phyloP scores from a whole-genome alignment of 2,797 vertebrate genomes.

The Peromyscus attwateri region DNA sequence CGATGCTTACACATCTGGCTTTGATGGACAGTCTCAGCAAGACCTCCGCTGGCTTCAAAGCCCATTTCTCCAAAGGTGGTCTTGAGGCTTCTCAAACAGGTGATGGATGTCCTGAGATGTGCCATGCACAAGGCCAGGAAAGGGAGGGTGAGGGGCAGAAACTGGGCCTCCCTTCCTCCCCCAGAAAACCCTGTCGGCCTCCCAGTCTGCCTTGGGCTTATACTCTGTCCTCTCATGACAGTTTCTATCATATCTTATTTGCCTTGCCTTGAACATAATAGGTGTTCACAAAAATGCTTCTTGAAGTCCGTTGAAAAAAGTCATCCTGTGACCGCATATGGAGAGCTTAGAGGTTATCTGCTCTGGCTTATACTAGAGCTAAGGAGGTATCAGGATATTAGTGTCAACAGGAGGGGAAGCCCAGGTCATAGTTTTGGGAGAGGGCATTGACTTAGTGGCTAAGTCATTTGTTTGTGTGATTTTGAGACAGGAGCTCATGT shows the following conservation, averaged over 20 bases:
- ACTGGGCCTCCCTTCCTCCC: background rate
- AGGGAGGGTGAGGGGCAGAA: background rate
- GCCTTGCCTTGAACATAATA: background rate
- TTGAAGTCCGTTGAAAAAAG: background rate
- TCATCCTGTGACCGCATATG: background rate
- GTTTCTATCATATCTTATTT: background rate
- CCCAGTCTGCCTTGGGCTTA: background rate
- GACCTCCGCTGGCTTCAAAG: slow-evolving; percentile 81
- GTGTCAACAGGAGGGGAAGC: background rate
- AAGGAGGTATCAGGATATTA: background rate
- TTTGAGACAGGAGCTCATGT: background rate
- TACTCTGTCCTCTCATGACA: background rate
- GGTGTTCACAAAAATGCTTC: slow-evolving; percentile 25
- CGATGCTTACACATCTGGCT: slow-evolving; percentile 92
- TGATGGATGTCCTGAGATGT: slow-evolving; percentile 83
- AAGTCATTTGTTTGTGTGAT: background rate
- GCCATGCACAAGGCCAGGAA: slow-evolving; percentile 59
- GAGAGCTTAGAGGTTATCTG: background rate
- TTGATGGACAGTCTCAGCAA: slow-evolving; percentile 86
- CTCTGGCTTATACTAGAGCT: background rate
- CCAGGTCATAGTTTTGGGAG: background rate
- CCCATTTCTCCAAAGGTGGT: slow-evolving; percentile 85
- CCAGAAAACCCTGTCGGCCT: background rate
- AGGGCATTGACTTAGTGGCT: background rate
- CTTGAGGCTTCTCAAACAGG: slow-evolving; percentile 85